Evolutionary conservation across 2,113 vertebrate species (phyloP).

Genomic region (Urocynchramus pylzowi): DNA sequence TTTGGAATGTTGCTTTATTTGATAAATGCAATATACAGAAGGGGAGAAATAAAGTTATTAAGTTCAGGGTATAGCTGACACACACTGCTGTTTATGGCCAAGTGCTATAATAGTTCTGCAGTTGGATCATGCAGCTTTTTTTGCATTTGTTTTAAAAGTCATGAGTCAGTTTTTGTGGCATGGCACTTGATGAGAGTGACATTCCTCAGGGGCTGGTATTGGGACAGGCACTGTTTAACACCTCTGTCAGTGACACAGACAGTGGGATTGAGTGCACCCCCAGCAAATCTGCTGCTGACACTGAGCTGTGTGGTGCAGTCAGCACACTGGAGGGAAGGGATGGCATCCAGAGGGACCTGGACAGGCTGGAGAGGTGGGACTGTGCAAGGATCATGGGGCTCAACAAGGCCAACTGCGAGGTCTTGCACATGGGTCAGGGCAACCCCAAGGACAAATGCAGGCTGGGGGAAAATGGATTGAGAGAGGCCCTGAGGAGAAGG

Average conservation of each 20-base stretch:
- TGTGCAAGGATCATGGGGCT: not conserved
- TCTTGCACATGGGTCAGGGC: accelerated
- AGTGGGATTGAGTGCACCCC: not conserved
- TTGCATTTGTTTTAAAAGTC: not conserved
- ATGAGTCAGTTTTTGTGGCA: not conserved
- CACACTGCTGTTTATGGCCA: not conserved
- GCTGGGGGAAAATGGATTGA: not conserved
- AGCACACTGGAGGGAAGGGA: not conserved
- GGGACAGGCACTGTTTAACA: not conserved
- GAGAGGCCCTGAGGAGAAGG: not conserved
- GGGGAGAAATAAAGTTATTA: not conserved
- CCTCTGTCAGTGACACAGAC: not conserved
- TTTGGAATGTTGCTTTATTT: not conserved
- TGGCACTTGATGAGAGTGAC: not conserved
- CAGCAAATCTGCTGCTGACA: accelerated
- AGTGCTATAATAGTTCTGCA: not conserved
- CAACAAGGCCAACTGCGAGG: not conserved
- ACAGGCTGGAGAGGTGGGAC: not conserved
- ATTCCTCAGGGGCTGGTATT: not conserved
- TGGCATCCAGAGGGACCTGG: not conserved
- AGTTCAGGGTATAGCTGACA: not conserved
- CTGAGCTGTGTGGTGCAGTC: not conserved
- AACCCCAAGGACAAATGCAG: not conserved
- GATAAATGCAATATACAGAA: not conserved
- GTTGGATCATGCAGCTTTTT: not conserved